These are phyloP conservation scores for Riptortus pedestris DNA, from an alignment of 1,140 invertebrate species.

Conservation along the genomic window DNA sequence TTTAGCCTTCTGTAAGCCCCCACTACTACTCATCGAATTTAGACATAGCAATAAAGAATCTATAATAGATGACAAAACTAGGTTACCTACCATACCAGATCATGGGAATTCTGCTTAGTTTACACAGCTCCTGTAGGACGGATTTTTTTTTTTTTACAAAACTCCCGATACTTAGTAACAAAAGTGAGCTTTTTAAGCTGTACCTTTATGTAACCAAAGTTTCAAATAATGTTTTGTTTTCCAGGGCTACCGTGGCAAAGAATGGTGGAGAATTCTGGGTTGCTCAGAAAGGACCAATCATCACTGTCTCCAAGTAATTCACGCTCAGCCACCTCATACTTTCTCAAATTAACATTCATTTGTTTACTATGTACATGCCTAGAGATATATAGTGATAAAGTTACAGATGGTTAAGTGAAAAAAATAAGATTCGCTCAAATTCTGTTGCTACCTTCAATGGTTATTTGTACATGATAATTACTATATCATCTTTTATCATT, in stretches of 20 bases:
- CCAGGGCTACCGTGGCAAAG: conserved; percentile 38
- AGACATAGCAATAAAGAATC: too few relatives aligned
- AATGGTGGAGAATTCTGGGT: conserved; percentile 40
- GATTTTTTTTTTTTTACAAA: neutral
- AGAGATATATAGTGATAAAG: neutral
- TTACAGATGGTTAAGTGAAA: neutral
- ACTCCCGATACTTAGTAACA: neutral
- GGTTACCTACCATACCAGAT: neutral
- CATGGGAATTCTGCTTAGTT: neutral
- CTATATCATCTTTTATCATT: neutral
- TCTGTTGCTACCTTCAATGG: neutral
- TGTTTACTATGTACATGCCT: conserved; percentile 25
- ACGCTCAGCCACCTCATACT: too few relatives aligned
- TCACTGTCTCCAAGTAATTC: too few relatives aligned
- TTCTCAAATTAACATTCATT: too few relatives aligned
- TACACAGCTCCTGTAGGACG: neutral
- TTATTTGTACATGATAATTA: neutral
- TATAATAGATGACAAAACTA: neutral
- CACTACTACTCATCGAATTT: too few relatives aligned
- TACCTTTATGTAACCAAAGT: neutral
- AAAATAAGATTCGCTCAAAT: neutral
- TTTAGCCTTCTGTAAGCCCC: too few relatives aligned
- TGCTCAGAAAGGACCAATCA: conserved; percentile 25
- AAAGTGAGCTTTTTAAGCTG: neutral
- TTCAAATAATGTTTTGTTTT: neutral